Percentiles rank a stretch among this genome's conserved stretches.
These are phyloP conservation scores for Erebia palarica DNA, from an alignment of 2,888 invertebrate genomes.

Conservation along the genomic window DNA sequence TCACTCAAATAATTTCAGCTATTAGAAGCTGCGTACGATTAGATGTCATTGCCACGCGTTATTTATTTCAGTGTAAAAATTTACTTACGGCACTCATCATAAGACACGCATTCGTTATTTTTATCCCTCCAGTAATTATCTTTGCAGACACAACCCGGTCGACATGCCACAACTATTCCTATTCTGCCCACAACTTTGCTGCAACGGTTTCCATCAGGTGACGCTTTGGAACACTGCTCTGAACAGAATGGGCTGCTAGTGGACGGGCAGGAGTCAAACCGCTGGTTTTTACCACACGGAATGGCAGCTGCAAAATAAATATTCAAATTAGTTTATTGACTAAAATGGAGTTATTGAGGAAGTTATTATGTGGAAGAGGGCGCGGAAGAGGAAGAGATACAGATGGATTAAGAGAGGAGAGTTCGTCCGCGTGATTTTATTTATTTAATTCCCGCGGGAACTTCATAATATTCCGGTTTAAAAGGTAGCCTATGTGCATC, in stretches of 20 bases:
- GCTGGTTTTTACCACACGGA: constrained; percentile 32
- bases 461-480: too few relatives aligned
- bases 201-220: constrained; percentile 31
- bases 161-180: constrained; percentile 44
- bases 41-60: too few relatives aligned
- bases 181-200: constrained; percentile 6
- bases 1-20: too few relatives aligned
- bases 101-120: constrained; percentile 45
- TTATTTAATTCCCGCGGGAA: too few relatives aligned
- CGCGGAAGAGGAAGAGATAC: too few relatives aligned
- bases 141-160: constrained; percentile 49
- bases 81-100: constrained; percentile 29
- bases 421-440: too few relatives aligned
- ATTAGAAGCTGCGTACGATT: too few relatives aligned
- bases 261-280: constrained; percentile 31
- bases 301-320: constrained; percentile 33
- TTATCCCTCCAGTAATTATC: constrained; percentile 49
- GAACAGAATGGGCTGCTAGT: constrained; percentile 22
- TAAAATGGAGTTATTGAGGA: too few relatives aligned
- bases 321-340: neutral
- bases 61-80: too few relatives aligned
- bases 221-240: constrained; percentile 33
- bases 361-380: too few relatives aligned
- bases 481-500: too few relatives aligned
- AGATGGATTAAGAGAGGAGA: too few relatives aligned